A percentile compares a stretch with the other conserved stretches of the same genome.
phyloP scores from a whole-genome alignment of 2,113 vertebrate species.

The Prochilodus magdalenae region DNA sequence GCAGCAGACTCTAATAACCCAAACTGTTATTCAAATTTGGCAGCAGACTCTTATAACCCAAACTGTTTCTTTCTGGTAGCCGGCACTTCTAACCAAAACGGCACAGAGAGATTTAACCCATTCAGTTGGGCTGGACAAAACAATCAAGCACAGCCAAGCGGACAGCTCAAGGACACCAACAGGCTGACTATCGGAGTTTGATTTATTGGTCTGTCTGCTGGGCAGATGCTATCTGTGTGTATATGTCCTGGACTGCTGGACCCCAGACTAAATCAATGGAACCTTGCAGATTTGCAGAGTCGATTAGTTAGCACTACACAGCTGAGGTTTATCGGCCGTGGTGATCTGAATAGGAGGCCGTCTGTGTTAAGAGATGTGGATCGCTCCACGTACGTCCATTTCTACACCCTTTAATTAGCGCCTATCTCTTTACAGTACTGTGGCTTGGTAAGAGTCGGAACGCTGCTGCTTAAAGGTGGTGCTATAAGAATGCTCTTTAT shows the following conservation, averaged over 20 bases:
- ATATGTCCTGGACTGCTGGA: slow-evolving; percentile 46
- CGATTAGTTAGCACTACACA: slow-evolving; percentile 49
- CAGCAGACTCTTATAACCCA: too few relatives aligned
- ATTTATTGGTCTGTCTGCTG: slow-evolving; percentile 45
- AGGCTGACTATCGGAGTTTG: slow-evolving; percentile 41
- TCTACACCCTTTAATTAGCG: neutral
- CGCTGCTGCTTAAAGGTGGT: too few relatives aligned
- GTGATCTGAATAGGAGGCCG: neutral
- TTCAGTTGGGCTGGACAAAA: slow-evolving; percentile 44
- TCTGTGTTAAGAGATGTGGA: slow-evolving; percentile 1
- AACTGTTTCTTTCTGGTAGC: too few relatives aligned
- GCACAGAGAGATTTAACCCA: slow-evolving; percentile 36
- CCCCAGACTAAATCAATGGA: slow-evolving; percentile 51
- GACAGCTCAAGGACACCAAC: slow-evolving; percentile 50
- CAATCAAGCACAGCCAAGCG: slow-evolving; percentile 37
- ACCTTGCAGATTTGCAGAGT: slow-evolving; percentile 46
- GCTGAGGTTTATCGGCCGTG: slow-evolving; percentile 12
- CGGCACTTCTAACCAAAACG: too few relatives aligned
- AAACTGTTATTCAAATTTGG: too few relatives aligned
- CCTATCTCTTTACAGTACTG: neutral
- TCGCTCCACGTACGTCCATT: neutral
- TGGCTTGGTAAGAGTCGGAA: too few relatives aligned
- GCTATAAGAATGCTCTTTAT: too few relatives aligned
- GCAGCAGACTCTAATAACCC: too few relatives aligned
- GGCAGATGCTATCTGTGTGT: slow-evolving; percentile 49